Evolutionary conservation across 2,888 invertebrate species (phyloP), one percentile per base, ranked within the genome.

Genomic region (Gnatocerus cornutus): DNA sequence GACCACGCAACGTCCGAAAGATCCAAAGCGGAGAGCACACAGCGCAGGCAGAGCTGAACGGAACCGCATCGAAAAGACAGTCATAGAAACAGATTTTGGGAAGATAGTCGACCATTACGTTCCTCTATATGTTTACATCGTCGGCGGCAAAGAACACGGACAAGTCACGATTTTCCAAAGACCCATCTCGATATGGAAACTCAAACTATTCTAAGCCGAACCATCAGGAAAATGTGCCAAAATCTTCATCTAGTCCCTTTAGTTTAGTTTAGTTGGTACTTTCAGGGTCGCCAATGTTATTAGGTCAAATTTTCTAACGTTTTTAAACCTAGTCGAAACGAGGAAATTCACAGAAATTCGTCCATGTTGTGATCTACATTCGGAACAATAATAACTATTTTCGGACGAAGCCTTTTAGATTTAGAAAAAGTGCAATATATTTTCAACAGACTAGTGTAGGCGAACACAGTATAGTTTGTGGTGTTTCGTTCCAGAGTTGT

Each of bases 81-180:
- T 5, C 12, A 16, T 16, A 6, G 63, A 68, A 41, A 71, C 73
- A 10, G 74, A 74, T 59, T 65, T 71, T 33, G 72, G 76, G 78
- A 50, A 78, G 80, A 53, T 75, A 2, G 78, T 84, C 1, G 87
- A 87, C 9, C 85, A 85, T 5, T 86, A 86, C 14, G 85, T 88
- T 37, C 88, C 88, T 0, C 82, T 90, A 41, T 90, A 89, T 77
- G 87, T 92, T 71, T 92, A 91, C 78, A 81, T 95, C 65, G 88
- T 93, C 69, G 95, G 95, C 0, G 95, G 95, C 0, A 90, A 91
- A 77, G 94, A 95, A 82, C 90, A 92, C 53, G 91, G 92, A 9
- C 92, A 93, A 76, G 90, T 91, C 1, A 93, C 93, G 10, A 89
- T 91, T 64, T 91, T 93, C 77, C 91, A 92, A 79, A 87, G 91